Conservation (phyloP, 2,888 invertebrate genomes). For the Chrysopilus asiliformis region DNA sequence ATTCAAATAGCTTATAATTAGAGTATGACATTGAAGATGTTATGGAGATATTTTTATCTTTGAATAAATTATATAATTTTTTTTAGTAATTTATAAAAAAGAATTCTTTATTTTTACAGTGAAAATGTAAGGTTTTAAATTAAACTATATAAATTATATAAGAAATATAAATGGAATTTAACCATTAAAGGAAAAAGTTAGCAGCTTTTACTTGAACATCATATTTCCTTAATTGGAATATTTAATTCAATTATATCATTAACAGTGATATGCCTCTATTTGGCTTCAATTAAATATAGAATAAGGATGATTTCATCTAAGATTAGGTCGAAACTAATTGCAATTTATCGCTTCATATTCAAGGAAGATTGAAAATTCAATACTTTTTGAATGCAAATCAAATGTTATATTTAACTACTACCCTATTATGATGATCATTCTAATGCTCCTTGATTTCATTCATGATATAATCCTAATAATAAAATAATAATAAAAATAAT, state of each 20-base stretch:
- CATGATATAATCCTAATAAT: constrained; percentile 4
- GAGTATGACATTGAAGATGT: constrained; percentile 34
- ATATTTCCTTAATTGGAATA: constrained; percentile 48
- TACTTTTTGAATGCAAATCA: no score
- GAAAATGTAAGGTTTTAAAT: constrained; percentile 52
- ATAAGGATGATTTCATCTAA: constrained; percentile 3
- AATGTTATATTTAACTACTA: no score
- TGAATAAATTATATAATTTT: constrained; percentile 15
- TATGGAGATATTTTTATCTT: constrained; percentile 20
- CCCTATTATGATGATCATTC: no score
- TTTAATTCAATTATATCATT: constrained; percentile 42
- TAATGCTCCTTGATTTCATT: no score
- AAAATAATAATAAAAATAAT: constrained; percentile 6
- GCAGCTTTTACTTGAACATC: constrained; percentile 43
- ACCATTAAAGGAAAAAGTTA: constrained; percentile 46
- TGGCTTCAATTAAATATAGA: constrained; percentile 21
- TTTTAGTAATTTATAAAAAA: constrained; percentile 21
- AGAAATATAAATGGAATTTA: constrained; percentile 39
- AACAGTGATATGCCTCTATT: constrained; percentile 50
- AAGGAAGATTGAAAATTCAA: no score
- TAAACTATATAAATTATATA: constrained; percentile 52
- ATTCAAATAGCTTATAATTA: constrained; percentile 29
- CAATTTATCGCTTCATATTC: no score
- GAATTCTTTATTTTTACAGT: constrained; percentile 43
- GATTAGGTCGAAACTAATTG: no score